Percentiles rank a stretch among this genome's conserved stretches.
Conservation (phyloP, 2,888 invertebrate genomes). For the Pyrocoelia pectoralis region DNA sequence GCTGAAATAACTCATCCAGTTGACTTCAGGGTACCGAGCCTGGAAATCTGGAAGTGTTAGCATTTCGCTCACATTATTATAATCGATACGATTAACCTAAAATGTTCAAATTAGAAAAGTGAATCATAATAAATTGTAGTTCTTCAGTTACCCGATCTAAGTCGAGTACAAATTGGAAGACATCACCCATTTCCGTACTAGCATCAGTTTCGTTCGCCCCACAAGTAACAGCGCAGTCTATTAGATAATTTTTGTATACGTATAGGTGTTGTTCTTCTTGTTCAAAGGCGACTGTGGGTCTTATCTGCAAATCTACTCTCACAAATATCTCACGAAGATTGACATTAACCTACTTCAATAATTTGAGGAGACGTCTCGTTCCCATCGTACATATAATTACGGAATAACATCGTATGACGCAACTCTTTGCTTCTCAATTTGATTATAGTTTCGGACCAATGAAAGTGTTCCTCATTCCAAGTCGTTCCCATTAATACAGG, state of each 20-base stretch:
- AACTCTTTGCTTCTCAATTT: slow-evolving; percentile 43
- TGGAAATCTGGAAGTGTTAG: not conserved
- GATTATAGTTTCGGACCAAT: slow-evolving; percentile 46
- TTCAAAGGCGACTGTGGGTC: too few species aligned
- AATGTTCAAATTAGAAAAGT: not conserved
- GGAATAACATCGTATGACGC: not conserved
- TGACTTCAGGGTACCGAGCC: not conserved
- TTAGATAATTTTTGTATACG: not conserved
- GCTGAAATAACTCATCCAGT: not conserved
- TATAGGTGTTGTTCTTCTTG: not conserved
- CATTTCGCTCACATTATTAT: not conserved
- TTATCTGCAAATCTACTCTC: too few species aligned
- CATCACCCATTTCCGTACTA: not conserved
- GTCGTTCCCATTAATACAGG: slow-evolving; percentile 43
- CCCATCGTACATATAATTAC: not conserved
- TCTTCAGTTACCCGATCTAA: not conserved
- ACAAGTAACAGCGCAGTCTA: not conserved
- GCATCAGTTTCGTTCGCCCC: not conserved
- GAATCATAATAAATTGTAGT: too few species aligned
- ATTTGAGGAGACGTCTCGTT: not conserved
- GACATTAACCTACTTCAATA: not conserved
- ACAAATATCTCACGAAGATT: too few species aligned
- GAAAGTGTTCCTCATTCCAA: slow-evolving; percentile 44
- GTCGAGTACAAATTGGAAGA: not conserved
- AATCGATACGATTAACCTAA: not conserved